A percentile compares a stretch with the other conserved stretches of the same genome.
Evolutionary conservation across 2,888 invertebrate species (phyloP).

Genomic region (Capitulum mitella): DNA sequence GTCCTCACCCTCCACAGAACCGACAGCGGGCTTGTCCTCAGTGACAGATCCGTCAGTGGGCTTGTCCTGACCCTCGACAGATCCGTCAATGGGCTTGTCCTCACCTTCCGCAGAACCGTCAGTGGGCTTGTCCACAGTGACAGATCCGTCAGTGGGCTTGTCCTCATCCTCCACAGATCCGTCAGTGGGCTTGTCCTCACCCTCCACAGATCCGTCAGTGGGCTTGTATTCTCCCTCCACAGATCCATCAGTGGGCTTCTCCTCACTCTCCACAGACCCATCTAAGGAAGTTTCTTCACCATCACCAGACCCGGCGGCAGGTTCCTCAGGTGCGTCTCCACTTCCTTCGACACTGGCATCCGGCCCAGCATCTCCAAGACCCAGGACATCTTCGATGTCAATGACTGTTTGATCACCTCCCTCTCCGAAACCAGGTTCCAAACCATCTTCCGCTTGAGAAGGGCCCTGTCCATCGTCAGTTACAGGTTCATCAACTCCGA

Average conservation of each 20-base stretch:
- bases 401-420: too few relatives aligned
- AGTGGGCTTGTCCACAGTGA: background rate
- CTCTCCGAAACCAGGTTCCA: too few relatives aligned
- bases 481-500: background rate
- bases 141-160: background rate
- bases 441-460: too few relatives aligned
- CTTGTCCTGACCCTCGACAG: conserved; percentile 15
- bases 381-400: too few relatives aligned
- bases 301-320: too few relatives aligned
- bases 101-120: background rate
- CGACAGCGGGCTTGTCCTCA: background rate
- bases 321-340: too few relatives aligned
- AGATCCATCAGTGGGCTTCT: background rate
- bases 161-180: conserved; percentile 19
- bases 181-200: background rate
- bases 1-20: background rate
- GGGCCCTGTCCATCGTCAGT: background rate
- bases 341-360: too few relatives aligned
- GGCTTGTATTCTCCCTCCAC: background rate
- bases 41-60: background rate
- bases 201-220: background rate
- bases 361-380: too few relatives aligned
- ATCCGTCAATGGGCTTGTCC: too few relatives aligned
- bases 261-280: conserved; percentile 8
- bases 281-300: too few relatives aligned